Base-by-base conservation (phyloP, 2,113 vertebrate genomes). In the Eurypyga helias region DNA sequence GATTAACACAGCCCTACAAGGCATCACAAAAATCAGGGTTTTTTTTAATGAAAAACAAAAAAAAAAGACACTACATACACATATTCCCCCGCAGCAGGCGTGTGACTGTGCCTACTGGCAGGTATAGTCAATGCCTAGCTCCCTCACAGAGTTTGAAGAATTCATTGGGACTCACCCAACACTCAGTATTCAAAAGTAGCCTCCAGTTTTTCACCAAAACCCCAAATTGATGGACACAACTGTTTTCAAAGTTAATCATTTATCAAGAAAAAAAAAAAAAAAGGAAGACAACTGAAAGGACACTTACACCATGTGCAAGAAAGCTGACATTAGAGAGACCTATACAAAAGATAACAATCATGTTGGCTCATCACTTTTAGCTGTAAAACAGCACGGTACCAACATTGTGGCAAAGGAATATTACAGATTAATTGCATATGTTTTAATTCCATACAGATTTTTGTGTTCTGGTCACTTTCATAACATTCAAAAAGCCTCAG, bases 1-100 rank as follows among this genome's bases (percentile, higher is more conserved):
- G 16, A 49, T 12, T 6, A 17, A 14, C 11, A 55, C 7, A 71
- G 12, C 1, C n/a, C 5, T 67, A 58, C 13, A 66, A 66, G 28
- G 9, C 8, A 9, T 60, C 17, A 36, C 3, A 72, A 46, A 14
- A 10, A 5, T 48, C 9, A 49, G 4, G 3, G 20, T 17, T 31
- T 41, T 57, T 15, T 67, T 64, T 2, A 3, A 31, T 4, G 6
- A 60, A 77, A 89, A 16, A 17, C 8, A 9, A 41, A 66, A 25
- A 78, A 71, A 71, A 1, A 7, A n/a, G 36, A 48, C 17, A n/a
- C 2, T 10, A 5, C 1, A 7, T 57, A 33, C 8, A 20, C 2
- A 7, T 66, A 66, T 23, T 87, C 29, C 61, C 13, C 29, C 24
- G 13, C 26, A 86, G 54, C 31, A 62, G 16, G 8, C 21, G 9